phyloP scores from a whole-genome alignment of 1,140 invertebrate genomes.

The Papilio machaon region DNA sequence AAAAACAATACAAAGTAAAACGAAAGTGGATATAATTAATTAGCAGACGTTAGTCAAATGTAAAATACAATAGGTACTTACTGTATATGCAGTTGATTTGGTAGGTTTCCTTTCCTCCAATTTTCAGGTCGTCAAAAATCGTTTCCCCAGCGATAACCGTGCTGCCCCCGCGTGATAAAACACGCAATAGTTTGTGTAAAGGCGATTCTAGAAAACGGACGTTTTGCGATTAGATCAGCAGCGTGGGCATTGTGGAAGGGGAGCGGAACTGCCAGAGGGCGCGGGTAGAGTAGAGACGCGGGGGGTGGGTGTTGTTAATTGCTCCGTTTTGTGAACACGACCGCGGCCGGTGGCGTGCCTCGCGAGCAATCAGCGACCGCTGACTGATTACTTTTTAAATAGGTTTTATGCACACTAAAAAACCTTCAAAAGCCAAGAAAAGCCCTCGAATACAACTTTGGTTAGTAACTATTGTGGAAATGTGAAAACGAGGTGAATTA shows the following conservation, averaged over 20 bases:
- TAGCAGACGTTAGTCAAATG: neutral
- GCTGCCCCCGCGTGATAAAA: slow-evolving; percentile 54
- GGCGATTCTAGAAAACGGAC: slow-evolving; percentile 81
- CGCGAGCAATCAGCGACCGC: slow-evolving; percentile 76
- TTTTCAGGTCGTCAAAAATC: slow-evolving; percentile 33
- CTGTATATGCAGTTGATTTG: neutral
- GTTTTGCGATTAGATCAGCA: slow-evolving; percentile 80
- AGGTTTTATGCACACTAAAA: slow-evolving; percentile 80
- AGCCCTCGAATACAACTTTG: slow-evolving; percentile 46
- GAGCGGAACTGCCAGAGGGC: slow-evolving; percentile 42
- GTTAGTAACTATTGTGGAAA: slow-evolving; percentile 56
- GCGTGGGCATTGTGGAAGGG: slow-evolving; percentile 56
- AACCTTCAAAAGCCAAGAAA: slow-evolving; percentile 71
- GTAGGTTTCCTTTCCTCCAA: neutral
- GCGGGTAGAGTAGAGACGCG: neutral
- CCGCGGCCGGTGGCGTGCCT: slow-evolving; percentile 74
- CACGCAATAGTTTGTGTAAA: slow-evolving; percentile 79
- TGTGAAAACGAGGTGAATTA: slow-evolving; percentile 53
- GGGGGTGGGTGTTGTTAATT: slow-evolving; percentile 70
- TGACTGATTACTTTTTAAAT: slow-evolving; percentile 82
- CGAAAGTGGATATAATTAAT: neutral
- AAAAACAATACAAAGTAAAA: neutral
- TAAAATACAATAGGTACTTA: neutral
- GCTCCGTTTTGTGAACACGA: slow-evolving; percentile 81
- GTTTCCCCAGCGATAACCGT: neutral